These are phyloP conservation scores for Meghimatium bilineatum DNA, from an alignment of 2,888 invertebrate species.

Conservation along the genomic window DNA sequence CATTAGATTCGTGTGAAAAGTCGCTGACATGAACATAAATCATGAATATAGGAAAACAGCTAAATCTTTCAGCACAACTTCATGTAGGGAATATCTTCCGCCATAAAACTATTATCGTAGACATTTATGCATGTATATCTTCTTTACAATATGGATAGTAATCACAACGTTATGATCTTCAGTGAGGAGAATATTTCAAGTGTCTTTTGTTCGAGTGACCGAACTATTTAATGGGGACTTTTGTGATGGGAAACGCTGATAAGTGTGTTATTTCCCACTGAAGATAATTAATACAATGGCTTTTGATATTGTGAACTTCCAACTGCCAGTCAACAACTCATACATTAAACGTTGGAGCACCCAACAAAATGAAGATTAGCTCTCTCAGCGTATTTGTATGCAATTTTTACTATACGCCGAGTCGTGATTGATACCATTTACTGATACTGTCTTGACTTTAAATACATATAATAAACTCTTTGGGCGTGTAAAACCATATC, in stretches of 20 bases:
- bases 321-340: constrained; percentile 6
- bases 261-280: background rate
- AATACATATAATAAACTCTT: background rate
- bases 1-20: constrained; percentile 14
- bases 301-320: constrained; percentile 2
- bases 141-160: too few relatives aligned
- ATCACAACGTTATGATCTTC: constrained; percentile 12
- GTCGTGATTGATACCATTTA: background rate
- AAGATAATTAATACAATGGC: background rate
- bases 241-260: constrained; percentile 9
- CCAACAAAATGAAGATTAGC: background rate
- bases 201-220: background rate
- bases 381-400: background rate
- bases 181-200: background rate
- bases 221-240: background rate
- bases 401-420: background rate
- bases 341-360: background rate
- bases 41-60: background rate
- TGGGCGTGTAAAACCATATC: background rate
- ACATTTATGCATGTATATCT: background rate
- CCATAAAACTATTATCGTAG: constrained; percentile 5
- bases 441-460: background rate
- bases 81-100: background rate
- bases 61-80: constrained; percentile 1
- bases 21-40: constrained; percentile 16